phyloP scores from a whole-genome alignment of 30 jellyfish, hydroid and myxozoan species.

The Pseudorhiza aurosa region DNA sequence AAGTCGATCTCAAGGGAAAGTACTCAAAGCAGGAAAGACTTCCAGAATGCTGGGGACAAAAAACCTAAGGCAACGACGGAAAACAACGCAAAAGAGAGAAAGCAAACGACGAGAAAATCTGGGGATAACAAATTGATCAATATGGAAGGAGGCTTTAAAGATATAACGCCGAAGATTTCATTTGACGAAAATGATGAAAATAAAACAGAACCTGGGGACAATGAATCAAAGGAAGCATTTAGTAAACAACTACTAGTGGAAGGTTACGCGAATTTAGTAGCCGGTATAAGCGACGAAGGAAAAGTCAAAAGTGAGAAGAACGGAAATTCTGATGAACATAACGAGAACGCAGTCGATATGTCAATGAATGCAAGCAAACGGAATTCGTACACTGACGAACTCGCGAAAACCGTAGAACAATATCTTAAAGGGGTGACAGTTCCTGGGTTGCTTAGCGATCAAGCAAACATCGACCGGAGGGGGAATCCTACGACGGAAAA shows the following conservation, averaged over 20 bases:
- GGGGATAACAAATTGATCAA: too few relatives aligned
- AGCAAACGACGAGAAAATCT: too few relatives aligned
- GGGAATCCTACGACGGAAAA: background rate
- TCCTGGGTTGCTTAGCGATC: slow-evolving; percentile 24
- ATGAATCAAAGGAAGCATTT: background rate
- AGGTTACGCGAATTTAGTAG: slow-evolving; percentile 18
- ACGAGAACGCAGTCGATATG: background rate
- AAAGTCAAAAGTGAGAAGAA: background rate
- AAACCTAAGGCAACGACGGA: too few relatives aligned
- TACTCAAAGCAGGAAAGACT: too few relatives aligned
- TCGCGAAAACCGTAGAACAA: slow-evolving; percentile 28
- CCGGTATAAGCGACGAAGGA: background rate
- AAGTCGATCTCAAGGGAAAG: too few relatives aligned
- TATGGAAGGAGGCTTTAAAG: background rate
- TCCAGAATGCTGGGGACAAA: too few relatives aligned
- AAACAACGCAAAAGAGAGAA: too few relatives aligned
- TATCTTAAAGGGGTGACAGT: slow-evolving; percentile 21
- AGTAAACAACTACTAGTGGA: slow-evolving; percentile 7
- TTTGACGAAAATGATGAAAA: background rate
- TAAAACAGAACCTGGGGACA: too few relatives aligned
- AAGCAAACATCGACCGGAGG: background rate
- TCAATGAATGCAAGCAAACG: slow-evolving; percentile 13
- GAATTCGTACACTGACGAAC: slow-evolving; percentile 22
- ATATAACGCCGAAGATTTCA: background rate
- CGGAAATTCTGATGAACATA: background rate